Conservation (phyloP, 1,140 invertebrate genomes). For the Sweltsa coloradensis region DNA sequence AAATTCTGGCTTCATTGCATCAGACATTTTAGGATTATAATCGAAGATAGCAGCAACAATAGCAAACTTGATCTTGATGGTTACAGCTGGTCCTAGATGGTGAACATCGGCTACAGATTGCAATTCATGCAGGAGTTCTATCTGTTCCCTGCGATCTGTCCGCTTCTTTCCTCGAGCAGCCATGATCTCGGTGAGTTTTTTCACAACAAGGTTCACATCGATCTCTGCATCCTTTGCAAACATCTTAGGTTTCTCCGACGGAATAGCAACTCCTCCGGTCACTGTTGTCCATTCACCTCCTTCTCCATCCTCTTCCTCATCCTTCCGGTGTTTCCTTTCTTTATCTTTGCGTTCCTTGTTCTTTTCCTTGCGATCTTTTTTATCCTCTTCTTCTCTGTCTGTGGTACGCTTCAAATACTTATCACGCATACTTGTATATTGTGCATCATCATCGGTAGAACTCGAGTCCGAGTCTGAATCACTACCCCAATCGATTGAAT, state of each 20-base stretch:
- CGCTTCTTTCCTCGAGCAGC: conserved; percentile 93
- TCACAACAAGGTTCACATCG: conserved; percentile 75
- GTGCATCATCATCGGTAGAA: conserved; percentile 62
- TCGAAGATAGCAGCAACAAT: conserved; percentile 94
- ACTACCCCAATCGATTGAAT: conserved; percentile 76
- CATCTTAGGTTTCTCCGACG: conserved; percentile 76
- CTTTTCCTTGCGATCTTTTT: conserved; percentile 42
- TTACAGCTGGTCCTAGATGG: conserved; percentile 74
- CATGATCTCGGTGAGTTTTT: conserved; percentile 88
- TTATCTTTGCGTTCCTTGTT: conserved; percentile 44
- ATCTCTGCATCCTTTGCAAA: conserved; percentile 98
- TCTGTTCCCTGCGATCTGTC: conserved; percentile 82
- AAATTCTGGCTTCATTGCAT: conserved; percentile 94
- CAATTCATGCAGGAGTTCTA: conserved; percentile 86
- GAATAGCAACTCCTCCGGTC: conserved; percentile 49
- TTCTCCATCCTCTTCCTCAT: conserved; percentile 52
- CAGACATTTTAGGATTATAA: conserved; percentile 95
- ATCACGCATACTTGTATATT: conserved; percentile 45
- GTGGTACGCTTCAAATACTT: conserved; percentile 29
- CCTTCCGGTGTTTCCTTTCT: conserved; percentile 36
- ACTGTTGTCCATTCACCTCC: conserved; percentile 86
- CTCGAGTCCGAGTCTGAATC: conserved; percentile 63
- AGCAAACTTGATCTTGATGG: conserved; percentile 85
- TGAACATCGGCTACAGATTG: conserved; percentile 72
- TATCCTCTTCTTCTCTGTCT: conserved; percentile 62